Percentiles rank a stretch among this genome's conserved stretches.
Evolutionary conservation across 2,113 vertebrate genomes (phyloP).

Genomic region (Galbula dea): DNA sequence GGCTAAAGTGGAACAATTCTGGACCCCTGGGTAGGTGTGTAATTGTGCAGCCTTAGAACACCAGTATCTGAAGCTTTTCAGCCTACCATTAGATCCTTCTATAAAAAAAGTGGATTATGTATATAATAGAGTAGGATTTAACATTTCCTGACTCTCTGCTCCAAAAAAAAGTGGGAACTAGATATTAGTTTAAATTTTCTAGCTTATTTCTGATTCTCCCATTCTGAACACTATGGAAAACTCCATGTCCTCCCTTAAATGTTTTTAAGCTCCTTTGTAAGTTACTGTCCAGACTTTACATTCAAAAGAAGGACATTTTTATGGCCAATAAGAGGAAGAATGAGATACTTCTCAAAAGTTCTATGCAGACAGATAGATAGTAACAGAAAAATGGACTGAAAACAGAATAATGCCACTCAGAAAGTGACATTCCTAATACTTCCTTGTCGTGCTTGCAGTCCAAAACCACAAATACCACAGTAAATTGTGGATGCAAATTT

Average conservation of each 20-base stretch:
- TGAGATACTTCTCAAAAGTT: neutral
- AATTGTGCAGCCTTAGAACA: constrained; percentile 2
- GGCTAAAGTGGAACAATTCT: neutral
- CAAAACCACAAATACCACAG: neutral
- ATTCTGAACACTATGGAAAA: neutral
- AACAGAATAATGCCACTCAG: neutral
- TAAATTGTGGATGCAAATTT: neutral
- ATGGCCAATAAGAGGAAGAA: neutral
- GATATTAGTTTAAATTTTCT: neutral
- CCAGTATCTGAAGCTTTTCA: neutral
- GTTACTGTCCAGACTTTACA: neutral
- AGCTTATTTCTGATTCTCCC: neutral
- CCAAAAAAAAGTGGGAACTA: neutral
- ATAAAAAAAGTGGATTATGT: constrained; percentile 5
- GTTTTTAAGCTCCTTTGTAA: neutral
- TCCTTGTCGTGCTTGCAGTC: neutral
- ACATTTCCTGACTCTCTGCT: neutral
- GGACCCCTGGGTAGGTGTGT: neutral
- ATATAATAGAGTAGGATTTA: neutral
- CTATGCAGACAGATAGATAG: no score
- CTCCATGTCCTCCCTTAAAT: accelerated
- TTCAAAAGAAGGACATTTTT: neutral
- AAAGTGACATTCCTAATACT: neutral
- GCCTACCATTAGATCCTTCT: constrained; percentile 2
- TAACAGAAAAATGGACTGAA: neutral